Evolutionary conservation across 2,797 vertebrate species (phyloP).

Genomic region (Thaleichthys pacificus): DNA sequence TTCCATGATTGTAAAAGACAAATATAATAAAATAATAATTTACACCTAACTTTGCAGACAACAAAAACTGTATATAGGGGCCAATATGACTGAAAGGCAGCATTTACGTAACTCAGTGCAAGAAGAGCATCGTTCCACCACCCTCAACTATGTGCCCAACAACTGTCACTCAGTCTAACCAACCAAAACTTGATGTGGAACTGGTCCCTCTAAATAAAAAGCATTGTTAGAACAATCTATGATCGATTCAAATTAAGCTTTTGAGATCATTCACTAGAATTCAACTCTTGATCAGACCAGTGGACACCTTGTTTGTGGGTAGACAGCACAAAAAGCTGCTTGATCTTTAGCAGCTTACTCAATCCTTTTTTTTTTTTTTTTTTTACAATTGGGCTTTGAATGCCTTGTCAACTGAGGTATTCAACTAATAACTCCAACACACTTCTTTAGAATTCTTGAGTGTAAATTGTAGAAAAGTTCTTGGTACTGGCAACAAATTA

Average conservation of each 20-base stretch:
- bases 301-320: neutral
- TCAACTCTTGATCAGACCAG: neutral
- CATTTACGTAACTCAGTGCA: slow-evolving; percentile 56
- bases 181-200: neutral
- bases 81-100: slow-evolving; percentile 34
- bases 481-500: neutral
- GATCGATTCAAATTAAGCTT: neutral
- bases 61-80: slow-evolving; percentile 57
- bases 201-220: neutral
- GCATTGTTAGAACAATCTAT: neutral
- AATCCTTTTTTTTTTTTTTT: neutral
- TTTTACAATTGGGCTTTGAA: slow-evolving; percentile 18
- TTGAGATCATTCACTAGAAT: neutral
- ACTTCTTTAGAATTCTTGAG: slow-evolving; percentile 2
- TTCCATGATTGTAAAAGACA: slow-evolving; percentile 68
- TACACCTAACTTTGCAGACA: slow-evolving; percentile 62
- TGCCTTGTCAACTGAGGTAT: slow-evolving; percentile 58
- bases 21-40: slow-evolving; percentile 73
- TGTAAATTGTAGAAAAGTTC: neutral
- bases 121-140: slow-evolving; percentile 30
- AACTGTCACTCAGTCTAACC: slow-evolving; percentile 21
- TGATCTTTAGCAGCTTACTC: slow-evolving; percentile 8
- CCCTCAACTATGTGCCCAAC: slow-evolving; percentile 1
- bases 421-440: slow-evolving; percentile 36
- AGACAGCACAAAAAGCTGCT: slow-evolving; percentile 18